Evolutionary conservation across 2,797 vertebrate genomes (phyloP), one percentile per base, ranked within the genome.

Genomic region (Staurois parvus): DNA sequence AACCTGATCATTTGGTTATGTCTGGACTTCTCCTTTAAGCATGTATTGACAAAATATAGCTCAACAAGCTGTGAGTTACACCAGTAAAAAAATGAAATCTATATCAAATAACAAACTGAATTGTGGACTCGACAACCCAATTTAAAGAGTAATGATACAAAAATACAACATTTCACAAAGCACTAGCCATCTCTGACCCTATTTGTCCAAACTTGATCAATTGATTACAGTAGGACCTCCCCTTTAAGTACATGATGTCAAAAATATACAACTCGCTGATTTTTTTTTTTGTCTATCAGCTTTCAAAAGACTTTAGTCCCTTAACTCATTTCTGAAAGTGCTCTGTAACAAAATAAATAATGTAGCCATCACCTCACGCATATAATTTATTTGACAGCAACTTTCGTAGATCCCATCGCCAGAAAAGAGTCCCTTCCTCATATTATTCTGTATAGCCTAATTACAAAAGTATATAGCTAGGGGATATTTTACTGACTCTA

Each of bases 401-500:
- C 45, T 40, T 81, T 42, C 59, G 69, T 42, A 64, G 79, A 69
- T 81, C 34, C 69, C 19, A 32, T 28, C 72, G 69, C 37, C 48
- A 72, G 79, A 70, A 72, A 80, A 52, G 37, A 32, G 28, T 37
- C 26, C 21, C 64, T 29, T 72, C 79, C 24, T 81, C 24, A 64
- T 34, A 81, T 42, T 72, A 56, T 81, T 64, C 52, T 81, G 69
- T 73, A 70, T 56, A 62, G 79, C 69, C 79, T 81, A 81, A 81
- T 81, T 81, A 81, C 64, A 73, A 81, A 73, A 81, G 79, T 29
- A 52, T 29, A 73, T 72, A 73, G 79, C 79, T 81, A 34, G 68
- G 69, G 79, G 79, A 81, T 32, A 72, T 81, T 72, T 72, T 81
- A 73, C 79, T 28, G 79, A 72, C 79, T 81, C 32, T 62, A 81